A percentile compares a stretch with the other conserved stretches of the same genome.
Conservation (phyloP, 1,140 invertebrate genomes). For the Myzus persicae region DNA sequence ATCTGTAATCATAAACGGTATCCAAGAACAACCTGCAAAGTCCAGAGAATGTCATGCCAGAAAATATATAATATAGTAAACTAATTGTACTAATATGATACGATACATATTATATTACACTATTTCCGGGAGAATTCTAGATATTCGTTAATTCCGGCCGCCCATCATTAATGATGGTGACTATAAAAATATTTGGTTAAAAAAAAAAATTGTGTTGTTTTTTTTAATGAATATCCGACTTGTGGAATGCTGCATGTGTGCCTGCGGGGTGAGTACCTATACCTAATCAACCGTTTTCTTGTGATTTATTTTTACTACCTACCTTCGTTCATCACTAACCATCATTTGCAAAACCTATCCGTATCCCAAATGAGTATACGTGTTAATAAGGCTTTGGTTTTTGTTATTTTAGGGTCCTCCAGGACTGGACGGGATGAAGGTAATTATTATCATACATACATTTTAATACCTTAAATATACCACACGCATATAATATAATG, state of each 20-base stretch:
- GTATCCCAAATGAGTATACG: conserved; percentile 4
- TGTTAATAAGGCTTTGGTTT: conserved; percentile 40
- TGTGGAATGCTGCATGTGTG: conserved; percentile 25
- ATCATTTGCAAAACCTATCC: neutral
- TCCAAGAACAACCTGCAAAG: neutral
- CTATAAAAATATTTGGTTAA: neutral
- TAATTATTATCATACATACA: conserved; percentile 64
- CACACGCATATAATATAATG: neutral
- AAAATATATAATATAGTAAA: no score
- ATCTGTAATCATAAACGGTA: neutral
- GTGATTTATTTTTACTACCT: neutral
- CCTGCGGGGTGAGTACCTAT: conserved; percentile 29
- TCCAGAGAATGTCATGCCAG: neutral
- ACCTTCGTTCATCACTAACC: conserved; percentile 1
- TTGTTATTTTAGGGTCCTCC: conserved; percentile 72
- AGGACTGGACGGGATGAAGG: conserved; percentile 79
- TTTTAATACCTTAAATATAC: neutral
- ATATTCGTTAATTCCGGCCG: neutral
- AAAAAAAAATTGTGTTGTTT: neutral
- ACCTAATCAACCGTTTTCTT: neutral
- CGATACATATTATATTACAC: neutral
- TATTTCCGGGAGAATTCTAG: neutral
- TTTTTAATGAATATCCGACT: neutral
- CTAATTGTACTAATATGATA: neutral
- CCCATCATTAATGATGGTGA: neutral